Conservation (phyloP, 2,888 invertebrate species). For the Lycaena phlaeas region DNA sequence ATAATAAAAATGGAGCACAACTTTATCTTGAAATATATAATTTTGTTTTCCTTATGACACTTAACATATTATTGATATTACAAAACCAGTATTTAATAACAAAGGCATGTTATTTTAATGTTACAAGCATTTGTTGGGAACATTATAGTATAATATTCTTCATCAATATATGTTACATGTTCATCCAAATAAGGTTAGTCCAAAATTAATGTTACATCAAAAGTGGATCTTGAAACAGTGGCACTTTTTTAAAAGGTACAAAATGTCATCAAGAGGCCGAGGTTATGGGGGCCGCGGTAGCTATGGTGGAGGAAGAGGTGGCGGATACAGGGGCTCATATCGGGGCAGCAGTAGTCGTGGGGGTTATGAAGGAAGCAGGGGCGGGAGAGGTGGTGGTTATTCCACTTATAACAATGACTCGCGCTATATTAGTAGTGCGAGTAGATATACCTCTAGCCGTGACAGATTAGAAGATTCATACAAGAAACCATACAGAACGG, state of each 20-base stretch:
- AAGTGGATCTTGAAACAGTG: background rate
- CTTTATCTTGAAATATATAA: too few relatives aligned
- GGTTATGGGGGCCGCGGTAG: constrained; percentile 44
- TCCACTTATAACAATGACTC: constrained; percentile 55
- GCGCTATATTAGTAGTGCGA: constrained; percentile 50
- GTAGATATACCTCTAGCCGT: constrained; percentile 46
- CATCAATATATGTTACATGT: too few relatives aligned
- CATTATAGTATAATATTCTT: too few relatives aligned
- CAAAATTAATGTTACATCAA: background rate
- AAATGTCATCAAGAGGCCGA: constrained; percentile 65
- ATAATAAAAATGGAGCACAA: too few relatives aligned
- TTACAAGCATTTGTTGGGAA: too few relatives aligned
- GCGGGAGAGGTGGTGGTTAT: constrained; percentile 52
- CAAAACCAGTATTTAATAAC: too few relatives aligned
- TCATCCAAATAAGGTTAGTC: too few relatives aligned
- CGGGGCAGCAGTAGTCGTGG: constrained; percentile 50
- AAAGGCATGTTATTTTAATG: too few relatives aligned
- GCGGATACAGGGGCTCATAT: constrained; percentile 51
- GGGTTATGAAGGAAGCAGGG: constrained; percentile 52
- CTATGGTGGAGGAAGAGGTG: constrained; percentile 43
- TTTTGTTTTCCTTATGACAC: too few relatives aligned
- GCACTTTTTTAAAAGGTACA: constrained; percentile 8
- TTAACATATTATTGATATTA: too few relatives aligned
- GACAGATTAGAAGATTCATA: constrained; percentile 62
- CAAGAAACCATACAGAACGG: constrained; percentile 62